A percentile compares a stretch with the other conserved stretches of the same genome.
Conservation (phyloP, 2,888 invertebrate genomes). For the Lepidonotus clava region DNA sequence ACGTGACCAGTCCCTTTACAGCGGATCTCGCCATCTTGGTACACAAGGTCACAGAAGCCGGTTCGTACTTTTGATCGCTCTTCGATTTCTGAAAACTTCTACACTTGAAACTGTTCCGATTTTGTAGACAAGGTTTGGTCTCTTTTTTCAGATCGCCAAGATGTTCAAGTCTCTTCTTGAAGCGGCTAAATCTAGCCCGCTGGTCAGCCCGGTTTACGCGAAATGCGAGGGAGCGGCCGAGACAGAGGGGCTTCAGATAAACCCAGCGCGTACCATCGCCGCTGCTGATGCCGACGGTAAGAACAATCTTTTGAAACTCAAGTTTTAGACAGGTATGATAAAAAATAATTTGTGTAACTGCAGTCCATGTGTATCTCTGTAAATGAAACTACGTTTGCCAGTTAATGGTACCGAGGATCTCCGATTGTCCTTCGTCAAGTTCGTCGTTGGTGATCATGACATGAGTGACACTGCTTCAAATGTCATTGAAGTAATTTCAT, state of each 20-base stretch:
- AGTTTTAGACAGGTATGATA: too few species aligned
- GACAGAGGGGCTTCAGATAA: slow-evolving; percentile 67
- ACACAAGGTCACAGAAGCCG: slow-evolving; percentile 24
- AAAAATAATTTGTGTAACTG: too few species aligned
- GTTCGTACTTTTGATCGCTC: not conserved
- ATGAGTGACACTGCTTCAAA: too few species aligned
- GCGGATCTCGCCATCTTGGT: slow-evolving; percentile 42
- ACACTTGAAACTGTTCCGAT: not conserved
- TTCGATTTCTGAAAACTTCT: not conserved
- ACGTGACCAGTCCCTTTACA: slow-evolving; percentile 50
- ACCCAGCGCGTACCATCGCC: slow-evolving; percentile 74
- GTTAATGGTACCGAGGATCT: too few species aligned
- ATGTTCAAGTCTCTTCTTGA: slow-evolving; percentile 78
- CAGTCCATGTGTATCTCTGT: too few species aligned
- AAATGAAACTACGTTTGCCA: too few species aligned
- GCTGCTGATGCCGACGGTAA: slow-evolving; percentile 71
- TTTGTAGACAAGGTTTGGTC: not conserved
- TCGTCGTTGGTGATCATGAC: too few species aligned
- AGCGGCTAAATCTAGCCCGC: slow-evolving; percentile 75
- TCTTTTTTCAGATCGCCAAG: slow-evolving; percentile 56
- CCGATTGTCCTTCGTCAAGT: too few species aligned
- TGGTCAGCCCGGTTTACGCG: slow-evolving; percentile 74
- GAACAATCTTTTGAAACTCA: too few species aligned
- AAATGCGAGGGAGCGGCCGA: slow-evolving; percentile 70
- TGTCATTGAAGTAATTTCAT: too few species aligned